Base-by-base conservation (phyloP, 1,140 invertebrate species). In the Harpegnathos saltator region DNA sequence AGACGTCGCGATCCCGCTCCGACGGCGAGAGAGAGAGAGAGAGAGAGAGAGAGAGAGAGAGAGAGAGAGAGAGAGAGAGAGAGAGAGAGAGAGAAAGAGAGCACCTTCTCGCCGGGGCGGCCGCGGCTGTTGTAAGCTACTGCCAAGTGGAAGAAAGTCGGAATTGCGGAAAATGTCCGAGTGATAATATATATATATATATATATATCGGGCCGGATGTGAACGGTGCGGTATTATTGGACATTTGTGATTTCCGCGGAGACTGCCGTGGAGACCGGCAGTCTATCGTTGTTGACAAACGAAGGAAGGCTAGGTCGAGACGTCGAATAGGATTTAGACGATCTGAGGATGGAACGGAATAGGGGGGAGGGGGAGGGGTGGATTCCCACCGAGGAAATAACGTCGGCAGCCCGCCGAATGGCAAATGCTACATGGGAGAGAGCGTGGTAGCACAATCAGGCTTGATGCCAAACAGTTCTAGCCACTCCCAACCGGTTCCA, bases 391-490 rank as follows among this genome's bases (percentile, higher is more conserved):
- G 74, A 89, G 86, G 86, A 89, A 89, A 88, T 88, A 89, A 89
- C 87, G 78, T 85, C 86, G 87, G 83, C 61, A 78, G 61, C 74
- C 86, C 86, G 87, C 88, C 89, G 89, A 92, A 90, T 92, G 86
- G 89, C 85, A 91, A 91, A 88, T 77, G 90, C 84, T 89, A 91
- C 88, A 89, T 88, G 72, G 74, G 73, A 82, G 84, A 74, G 83
- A 82, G 88, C 59, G 90, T 85, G 87, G 89, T 90, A 84, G 91
- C 88, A 93, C 92, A 93, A 93, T 93, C 93, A 93, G 93, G 93
- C 93, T 94, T 92, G 92, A 93, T 93, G 93, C 93, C 93, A 94
- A 93, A 92, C 91, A 91, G 87, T 92, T 89, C 89, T 87, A 91
- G 91, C 89, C 89, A 90, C 90, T 92, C 90, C 87, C 89, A 90